Evolutionary conservation across 2,888 invertebrate genomes (phyloP).

Genomic region (Crocallis elinguaria): DNA sequence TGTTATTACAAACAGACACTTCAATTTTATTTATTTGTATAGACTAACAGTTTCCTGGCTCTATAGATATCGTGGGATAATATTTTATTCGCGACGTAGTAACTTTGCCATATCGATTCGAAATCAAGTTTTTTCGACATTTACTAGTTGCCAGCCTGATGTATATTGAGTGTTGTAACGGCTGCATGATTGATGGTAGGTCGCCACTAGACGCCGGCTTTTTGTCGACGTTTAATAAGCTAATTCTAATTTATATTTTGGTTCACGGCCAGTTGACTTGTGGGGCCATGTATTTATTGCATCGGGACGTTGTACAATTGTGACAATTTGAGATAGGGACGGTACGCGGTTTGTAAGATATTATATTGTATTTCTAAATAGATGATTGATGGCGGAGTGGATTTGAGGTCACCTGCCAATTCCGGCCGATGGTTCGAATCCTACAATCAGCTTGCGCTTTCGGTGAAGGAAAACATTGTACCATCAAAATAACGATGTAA

Average conservation of each 20-base stretch:
- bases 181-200: constrained; percentile 30
- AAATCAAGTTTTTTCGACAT: constrained; percentile 41
- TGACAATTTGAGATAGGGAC: not conserved
- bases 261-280: constrained; percentile 45
- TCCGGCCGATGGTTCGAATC: too few relatives aligned
- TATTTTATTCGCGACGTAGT: not conserved
- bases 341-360: too few relatives aligned
- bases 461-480: too few relatives aligned
- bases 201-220: constrained; percentile 13
- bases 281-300: constrained; percentile 38
- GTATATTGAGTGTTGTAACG: constrained; percentile 32
- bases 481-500: too few relatives aligned
- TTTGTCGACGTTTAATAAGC: constrained; percentile 29
- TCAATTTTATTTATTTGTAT: too few relatives aligned
- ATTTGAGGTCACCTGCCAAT: too few relatives aligned
- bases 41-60: not conserved
- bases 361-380: too few relatives aligned
- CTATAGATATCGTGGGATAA: constrained; percentile 2
- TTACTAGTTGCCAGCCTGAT: constrained; percentile 21
- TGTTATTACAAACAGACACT: too few relatives aligned
- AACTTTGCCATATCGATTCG: not conserved
- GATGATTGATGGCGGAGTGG: too few relatives aligned
- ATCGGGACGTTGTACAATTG: not conserved
- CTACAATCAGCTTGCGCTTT: too few relatives aligned
- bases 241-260: constrained; percentile 38